A percentile compares a stretch with the other conserved stretches of the same genome.
Conservation (phyloP, 1,140 invertebrate species). For the Scaptodrosophila lebanonensis region DNA sequence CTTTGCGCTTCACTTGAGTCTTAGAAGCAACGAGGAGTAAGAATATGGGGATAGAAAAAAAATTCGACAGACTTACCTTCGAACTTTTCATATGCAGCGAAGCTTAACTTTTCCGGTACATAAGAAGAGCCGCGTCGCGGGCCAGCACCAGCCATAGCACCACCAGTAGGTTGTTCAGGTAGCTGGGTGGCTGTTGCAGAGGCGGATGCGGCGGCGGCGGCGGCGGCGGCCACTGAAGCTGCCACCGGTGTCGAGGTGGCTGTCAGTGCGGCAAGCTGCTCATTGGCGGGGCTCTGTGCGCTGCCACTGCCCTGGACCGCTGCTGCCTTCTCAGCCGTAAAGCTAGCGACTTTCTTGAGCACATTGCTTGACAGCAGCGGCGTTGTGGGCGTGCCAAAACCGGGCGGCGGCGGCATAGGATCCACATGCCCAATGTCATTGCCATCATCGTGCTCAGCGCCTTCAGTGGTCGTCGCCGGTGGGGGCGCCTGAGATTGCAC, state of each 20-base stretch:
- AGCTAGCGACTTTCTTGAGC: slow-evolving; percentile 88
- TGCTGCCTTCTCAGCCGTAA: slow-evolving; percentile 83
- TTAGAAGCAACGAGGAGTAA: too few relatives aligned
- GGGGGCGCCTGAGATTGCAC: slow-evolving; percentile 63
- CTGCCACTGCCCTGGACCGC: slow-evolving; percentile 35
- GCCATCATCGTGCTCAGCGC: slow-evolving; percentile 1
- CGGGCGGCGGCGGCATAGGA: slow-evolving; percentile 41
- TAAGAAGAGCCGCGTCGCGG: slow-evolving; percentile 82
- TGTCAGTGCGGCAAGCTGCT: neutral
- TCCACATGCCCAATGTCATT: slow-evolving; percentile 38
- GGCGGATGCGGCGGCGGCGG: neutral
- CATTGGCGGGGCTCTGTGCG: slow-evolving; percentile 20
- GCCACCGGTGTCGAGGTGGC: neutral
- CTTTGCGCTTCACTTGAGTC: slow-evolving; percentile 31
- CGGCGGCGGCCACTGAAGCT: slow-evolving; percentile 13
- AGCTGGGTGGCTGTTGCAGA: neutral
- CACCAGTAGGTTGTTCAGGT: neutral
- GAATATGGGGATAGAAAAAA: too few relatives aligned
- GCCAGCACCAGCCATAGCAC: slow-evolving; percentile 23
- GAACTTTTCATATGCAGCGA: slow-evolving; percentile 90
- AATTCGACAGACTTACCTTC: slow-evolving; percentile 83
- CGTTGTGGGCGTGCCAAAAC: slow-evolving; percentile 78
- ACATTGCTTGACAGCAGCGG: slow-evolving; percentile 79
- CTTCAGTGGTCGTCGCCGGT: slow-evolving; percentile 15
- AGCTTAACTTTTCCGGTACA: slow-evolving; percentile 90